Evolutionary conservation across 2,113 vertebrate species (phyloP).

Genomic region (Oreochromis niloticus): DNA sequence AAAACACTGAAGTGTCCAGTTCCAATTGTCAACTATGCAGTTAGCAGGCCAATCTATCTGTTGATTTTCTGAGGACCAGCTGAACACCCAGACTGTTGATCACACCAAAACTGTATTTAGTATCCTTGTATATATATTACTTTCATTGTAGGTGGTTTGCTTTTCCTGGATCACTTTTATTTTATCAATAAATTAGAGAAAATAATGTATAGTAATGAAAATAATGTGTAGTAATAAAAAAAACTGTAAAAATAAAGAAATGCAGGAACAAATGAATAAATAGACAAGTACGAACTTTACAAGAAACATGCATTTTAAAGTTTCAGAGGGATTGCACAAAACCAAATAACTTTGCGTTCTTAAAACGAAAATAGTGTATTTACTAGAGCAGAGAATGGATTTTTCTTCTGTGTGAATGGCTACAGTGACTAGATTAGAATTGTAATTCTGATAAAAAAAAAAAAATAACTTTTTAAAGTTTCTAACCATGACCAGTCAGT

Average conservation of each 20-base stretch:
- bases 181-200: not conserved
- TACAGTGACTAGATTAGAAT: no score
- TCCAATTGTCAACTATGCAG: not conserved
- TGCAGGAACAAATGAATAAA: not conserved
- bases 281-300: not conserved
- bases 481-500: not conserved
- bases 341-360: not conserved
- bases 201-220: no score
- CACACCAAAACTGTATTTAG: not conserved
- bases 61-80: rapidly evolving
- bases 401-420: not conserved
- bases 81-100: not conserved
- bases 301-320: not conserved
- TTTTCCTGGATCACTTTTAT: not conserved
- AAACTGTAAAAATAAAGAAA: not conserved
- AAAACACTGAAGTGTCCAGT: rapidly evolving
- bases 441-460: not conserved
- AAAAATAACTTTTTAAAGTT: rapidly evolving
- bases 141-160: not conserved
- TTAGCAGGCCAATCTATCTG: rapidly evolving
- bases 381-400: not conserved
- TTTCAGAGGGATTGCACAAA: rapidly evolving
- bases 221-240: no score
- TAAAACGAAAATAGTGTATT: not conserved
- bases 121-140: not conserved